Base-by-base conservation (phyloP, 2,113 vertebrate species). In the Bufo bufo region DNA sequence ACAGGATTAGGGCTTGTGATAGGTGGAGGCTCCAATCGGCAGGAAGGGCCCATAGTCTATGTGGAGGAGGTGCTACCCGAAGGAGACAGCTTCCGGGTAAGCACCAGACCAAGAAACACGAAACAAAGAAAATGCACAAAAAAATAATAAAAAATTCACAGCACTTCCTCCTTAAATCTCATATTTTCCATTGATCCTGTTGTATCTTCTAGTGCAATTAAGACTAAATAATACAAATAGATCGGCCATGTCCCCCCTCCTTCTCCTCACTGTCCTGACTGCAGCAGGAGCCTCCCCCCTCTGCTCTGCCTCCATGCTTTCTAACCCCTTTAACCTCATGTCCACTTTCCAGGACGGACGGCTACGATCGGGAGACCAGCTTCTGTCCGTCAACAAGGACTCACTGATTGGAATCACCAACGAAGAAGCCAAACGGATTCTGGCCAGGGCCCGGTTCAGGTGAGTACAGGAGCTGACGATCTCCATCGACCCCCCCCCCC, bases 351-450 rank as follows among this genome's bases (percentile, higher is more conserved):
- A 98, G 97, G 96, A 98, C 49, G 97, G 97, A 85, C 95, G 96
- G 0, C 93, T 98, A 56, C 93, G 96, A 87, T 95, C 95, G 0
- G 97, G 97, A 77, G 97, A 98, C 91, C 97, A 98, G 82, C 95
- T 98, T 19, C 95, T 98, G 0, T 96, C 97, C 58, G 95, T 98
- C 87, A 97, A 97, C 86, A 97, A 96, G 91, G 96, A 98, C 90
- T 97, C 97, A 0, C 89, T 98, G 89, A 96, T 98, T 87, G 97
- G 97, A 19, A 93, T 96, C 85, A 98, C 97, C 0, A 90, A 96
- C 0, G 97, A 98, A 87, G 97, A 98, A 91, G 97, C 96, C 90
- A 97, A 96, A 91, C 94, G 94, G 91, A 93, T 96, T 85, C 90
- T 97, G 87, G 95, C 94, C 91, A 97, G 96, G 93, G 95, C 94